These are phyloP conservation scores for Indri indri DNA, from an alignment of 2,113 vertebrate species.

Conservation along the genomic window DNA sequence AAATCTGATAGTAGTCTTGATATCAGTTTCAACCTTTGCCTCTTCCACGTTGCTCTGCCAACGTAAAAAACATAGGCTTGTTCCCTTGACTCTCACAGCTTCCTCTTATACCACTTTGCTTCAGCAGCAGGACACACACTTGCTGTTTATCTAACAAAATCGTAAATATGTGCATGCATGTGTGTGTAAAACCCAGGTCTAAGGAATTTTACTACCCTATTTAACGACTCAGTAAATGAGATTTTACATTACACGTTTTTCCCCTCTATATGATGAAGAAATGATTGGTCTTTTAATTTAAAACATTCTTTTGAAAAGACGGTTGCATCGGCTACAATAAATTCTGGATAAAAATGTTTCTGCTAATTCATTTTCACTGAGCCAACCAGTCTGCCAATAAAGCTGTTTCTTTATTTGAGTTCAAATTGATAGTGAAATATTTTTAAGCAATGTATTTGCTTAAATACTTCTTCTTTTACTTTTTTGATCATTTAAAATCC, in stretches of 20 bases:
- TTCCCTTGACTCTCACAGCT: background rate
- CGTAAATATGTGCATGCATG: too few species aligned
- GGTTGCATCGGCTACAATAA: conserved; percentile 48
- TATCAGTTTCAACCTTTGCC: background rate
- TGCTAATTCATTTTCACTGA: conserved; percentile 65
- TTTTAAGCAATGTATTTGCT: conserved; percentile 54
- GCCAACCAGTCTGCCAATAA: conserved; percentile 55
- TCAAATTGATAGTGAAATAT: conserved; percentile 51
- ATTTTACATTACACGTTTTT: conserved; percentile 28
- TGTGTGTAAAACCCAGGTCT: background rate
- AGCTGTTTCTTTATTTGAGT: conserved; percentile 54
- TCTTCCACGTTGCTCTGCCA: background rate
- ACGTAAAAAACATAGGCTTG: background rate
- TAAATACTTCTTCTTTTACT: background rate
- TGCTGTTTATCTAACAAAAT: background rate
- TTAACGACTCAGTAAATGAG: conserved; percentile 41
- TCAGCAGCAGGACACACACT: background rate
- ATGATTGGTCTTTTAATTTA: conserved; percentile 52
- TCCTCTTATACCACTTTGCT: background rate
- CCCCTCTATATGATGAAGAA: background rate
- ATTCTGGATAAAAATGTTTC: conserved; percentile 66
- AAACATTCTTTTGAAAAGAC: conserved; percentile 42
- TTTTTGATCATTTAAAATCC: conserved; percentile 53
- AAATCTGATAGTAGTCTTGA: background rate
- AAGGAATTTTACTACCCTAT: background rate